A percentile compares a stretch with the other conserved stretches of the same genome.
phyloP scores from a whole-genome alignment of 2,888 invertebrate genomes.

The Amiota minor region DNA sequence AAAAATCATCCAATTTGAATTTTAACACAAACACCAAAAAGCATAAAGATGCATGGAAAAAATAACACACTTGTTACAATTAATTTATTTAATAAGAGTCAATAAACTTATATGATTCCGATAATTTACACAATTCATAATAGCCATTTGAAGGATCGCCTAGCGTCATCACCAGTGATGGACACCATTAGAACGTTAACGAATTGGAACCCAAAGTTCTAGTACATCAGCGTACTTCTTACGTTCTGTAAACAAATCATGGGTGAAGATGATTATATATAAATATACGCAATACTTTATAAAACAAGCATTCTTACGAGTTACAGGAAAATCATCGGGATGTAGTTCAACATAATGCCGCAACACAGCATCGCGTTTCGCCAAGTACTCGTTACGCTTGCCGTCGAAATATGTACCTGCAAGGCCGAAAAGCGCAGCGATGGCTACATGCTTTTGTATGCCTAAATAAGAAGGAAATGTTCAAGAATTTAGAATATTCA shows the following conservation, averaged over 20 bases:
- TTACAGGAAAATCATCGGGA: slow-evolving; percentile 82
- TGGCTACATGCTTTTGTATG: slow-evolving; percentile 75
- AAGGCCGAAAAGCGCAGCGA: slow-evolving; percentile 67
- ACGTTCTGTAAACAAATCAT: slow-evolving; percentile 73
- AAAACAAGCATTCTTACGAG: slow-evolving; percentile 73
- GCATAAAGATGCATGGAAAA: neutral
- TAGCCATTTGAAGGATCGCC: neutral
- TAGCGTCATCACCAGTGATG: neutral
- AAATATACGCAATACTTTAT: neutral
- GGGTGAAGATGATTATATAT: slow-evolving; percentile 7
- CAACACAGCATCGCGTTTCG: slow-evolving; percentile 82
- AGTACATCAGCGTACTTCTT: slow-evolving; percentile 79
- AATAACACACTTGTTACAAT: neutral
- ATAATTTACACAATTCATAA: slow-evolving; percentile 29
- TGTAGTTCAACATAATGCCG: slow-evolving; percentile 83
- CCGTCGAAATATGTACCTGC: slow-evolving; percentile 74
- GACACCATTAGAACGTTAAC: slow-evolving; percentile 72
- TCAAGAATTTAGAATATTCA: slow-evolving; percentile 11
- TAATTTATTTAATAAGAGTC: slow-evolving; percentile 40
- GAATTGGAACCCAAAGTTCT: slow-evolving; percentile 80
- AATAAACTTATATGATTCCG: slow-evolving; percentile 51
- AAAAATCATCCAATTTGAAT: no score
- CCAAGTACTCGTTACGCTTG: slow-evolving; percentile 76
- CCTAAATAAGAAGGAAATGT: slow-evolving; percentile 68
- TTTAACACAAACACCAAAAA: no score